Evolutionary conservation across 2,888 invertebrate genomes (phyloP), one percentile per base, ranked within the genome.

Genomic region (Mongoloraphidia duomilia): DNA sequence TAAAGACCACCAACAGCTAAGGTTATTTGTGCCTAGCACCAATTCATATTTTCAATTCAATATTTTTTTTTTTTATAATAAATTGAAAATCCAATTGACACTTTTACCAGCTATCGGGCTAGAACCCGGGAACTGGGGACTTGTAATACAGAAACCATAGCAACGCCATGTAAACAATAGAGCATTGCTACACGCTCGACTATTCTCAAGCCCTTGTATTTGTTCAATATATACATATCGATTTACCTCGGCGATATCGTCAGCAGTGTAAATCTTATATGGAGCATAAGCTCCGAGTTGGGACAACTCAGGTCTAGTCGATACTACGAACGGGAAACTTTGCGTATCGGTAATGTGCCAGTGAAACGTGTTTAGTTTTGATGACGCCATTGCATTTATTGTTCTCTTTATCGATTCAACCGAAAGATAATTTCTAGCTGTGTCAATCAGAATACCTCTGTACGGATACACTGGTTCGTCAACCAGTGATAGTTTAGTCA

Each of bases 331-430:
- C 0, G 96, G 95, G 64, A 95, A 96, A 57, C 94, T 93, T 55
- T 94, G 93, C 13, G 88, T 85, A 67, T 96, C 96, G 0, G 88
- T 89, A 47, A 91, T 85, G 60, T 91, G 89, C 94, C 94, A 95
- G 62, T 96, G 95, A 70, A 96, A 86, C 0, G 88, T 85, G 63
- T 95, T 96, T 58, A 95, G 63, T 65, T 95, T 96, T 34, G 87
- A 86, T 62, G 83, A 79, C 0, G 86, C 82, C 92, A 95, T 94
- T 1, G 79, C 92, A 60, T 92, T 91, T 58, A 96, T 73, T 9
- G 88, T 85, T 12, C 76, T 69, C 59, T 84, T 79, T 51, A 90
- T 83, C 0, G 80, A 69, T 1, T 79, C 77, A 9, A 88, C 74
- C 9, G 79, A 75, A 57, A 87, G 76, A 63, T 78, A 97, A 65